Conservation (phyloP, 2,888 invertebrate species). For the Drosophila imparisetae region DNA sequence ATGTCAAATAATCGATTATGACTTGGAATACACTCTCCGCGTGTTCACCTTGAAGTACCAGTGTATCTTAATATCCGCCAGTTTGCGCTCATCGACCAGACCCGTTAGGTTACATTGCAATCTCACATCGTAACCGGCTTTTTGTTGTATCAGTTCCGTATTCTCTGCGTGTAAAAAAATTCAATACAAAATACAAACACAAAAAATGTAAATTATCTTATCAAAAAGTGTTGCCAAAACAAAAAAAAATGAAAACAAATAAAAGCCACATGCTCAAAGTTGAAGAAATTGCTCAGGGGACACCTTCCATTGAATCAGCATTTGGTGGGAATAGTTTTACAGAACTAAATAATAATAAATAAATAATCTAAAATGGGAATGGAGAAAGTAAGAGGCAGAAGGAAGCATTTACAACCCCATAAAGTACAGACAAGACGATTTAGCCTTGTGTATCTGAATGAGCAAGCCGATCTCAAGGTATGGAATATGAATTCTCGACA, state of each 20-base stretch:
- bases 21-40: neutral
- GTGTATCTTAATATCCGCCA: slow-evolving; percentile 72
- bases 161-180: slow-evolving; percentile 63
- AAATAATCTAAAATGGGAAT: neutral
- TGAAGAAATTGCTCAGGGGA: slow-evolving; percentile 2
- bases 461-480: neutral
- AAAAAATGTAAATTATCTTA: slow-evolving; percentile 61
- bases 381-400: neutral
- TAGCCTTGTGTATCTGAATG: neutral
- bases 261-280: slow-evolving; percentile 1
- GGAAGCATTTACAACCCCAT: neutral
- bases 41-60: slow-evolving; percentile 83
- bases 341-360: neutral
- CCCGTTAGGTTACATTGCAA: slow-evolving; percentile 81
- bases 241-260: neutral
- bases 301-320: neutral
- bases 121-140: slow-evolving; percentile 80
- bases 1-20: neutral
- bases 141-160: slow-evolving; percentile 82
- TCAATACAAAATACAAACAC: no score
- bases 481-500: neutral
- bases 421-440: neutral
- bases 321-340: neutral
- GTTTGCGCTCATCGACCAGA: slow-evolving; percentile 68
- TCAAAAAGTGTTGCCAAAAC: slow-evolving; percentile 46